Evolutionary conservation across 2,797 vertebrate genomes (phyloP).

Genomic region (Scolopax rusticola): DNA sequence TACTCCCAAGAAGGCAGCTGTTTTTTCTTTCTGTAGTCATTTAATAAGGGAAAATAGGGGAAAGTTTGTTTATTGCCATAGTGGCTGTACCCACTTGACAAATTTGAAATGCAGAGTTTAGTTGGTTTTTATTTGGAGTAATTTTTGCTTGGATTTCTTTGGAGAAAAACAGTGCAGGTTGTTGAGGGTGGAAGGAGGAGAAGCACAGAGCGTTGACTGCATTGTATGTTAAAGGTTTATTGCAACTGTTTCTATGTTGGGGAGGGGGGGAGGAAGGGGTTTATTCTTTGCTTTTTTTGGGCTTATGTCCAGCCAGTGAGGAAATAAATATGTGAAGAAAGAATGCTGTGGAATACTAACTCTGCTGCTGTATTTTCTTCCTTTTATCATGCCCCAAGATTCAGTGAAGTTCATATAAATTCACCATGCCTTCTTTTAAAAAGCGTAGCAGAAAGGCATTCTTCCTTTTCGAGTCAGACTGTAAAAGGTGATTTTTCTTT

Average conservation of each 20-base stretch:
- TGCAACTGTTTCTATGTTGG: not conserved
- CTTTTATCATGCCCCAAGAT: conserved; percentile 82
- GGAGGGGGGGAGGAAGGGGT: accelerated
- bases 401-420: conserved; percentile 81
- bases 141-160: conserved; percentile 23
- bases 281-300: conserved; percentile 50
- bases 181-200: not conserved
- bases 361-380: conserved; percentile 69
- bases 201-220: not conserved
- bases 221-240: conserved; percentile 30
- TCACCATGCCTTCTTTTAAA: conserved; percentile 80
- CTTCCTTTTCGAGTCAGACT: conserved; percentile 80
- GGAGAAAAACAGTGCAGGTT: not conserved
- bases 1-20: not conserved
- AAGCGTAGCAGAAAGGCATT: conserved; percentile 77
- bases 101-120: conserved; percentile 7
- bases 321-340: conserved; percentile 85
- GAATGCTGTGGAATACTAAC: conserved; percentile 83
- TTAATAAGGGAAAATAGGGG: not conserved
- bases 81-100: not conserved
- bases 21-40: not conserved
- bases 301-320: conserved; percentile 67
- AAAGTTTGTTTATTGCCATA: not conserved
- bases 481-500: conserved; percentile 84
- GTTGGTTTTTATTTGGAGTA: not conserved